Evolutionary conservation across 2,113 vertebrate species (phyloP).

Genomic region (Paraplagusia blochii): DNA sequence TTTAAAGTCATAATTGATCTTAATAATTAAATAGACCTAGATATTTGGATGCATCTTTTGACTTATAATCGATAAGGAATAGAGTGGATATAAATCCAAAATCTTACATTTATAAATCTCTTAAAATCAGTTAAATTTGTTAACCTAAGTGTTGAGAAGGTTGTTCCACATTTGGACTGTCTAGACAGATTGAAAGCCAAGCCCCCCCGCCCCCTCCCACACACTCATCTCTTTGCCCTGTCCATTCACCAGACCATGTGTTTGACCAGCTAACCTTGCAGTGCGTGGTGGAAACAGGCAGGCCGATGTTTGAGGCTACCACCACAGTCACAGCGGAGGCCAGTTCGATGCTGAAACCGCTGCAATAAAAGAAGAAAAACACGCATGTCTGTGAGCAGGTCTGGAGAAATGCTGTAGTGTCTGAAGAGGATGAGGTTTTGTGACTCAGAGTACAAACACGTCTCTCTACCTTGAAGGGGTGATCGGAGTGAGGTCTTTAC

Average conservation of each 20-base stretch:
- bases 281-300: constrained; percentile 97
- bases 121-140: neutral
- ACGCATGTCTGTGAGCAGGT: constrained; percentile 9
- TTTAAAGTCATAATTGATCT: too few species aligned
- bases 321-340: constrained; percentile 94
- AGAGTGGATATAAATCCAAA: neutral
- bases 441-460: constrained; percentile 12
- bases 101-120: neutral
- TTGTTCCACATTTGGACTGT: constrained; percentile 26
- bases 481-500: constrained; percentile 93
- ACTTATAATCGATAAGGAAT: too few species aligned
- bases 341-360: constrained; percentile 97
- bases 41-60: too few species aligned
- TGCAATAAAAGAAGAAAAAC: constrained; percentile 52
- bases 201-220: neutral
- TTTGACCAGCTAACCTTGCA: constrained; percentile 85
- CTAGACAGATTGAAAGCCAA: constrained; percentile 36
- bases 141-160: neutral
- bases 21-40: too few species aligned
- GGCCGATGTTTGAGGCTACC: constrained; percentile 92
- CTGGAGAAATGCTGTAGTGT: constrained; percentile 20
- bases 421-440: constrained; percentile 33
- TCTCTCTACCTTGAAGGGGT: constrained; percentile 78
- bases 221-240: constrained; percentile 2
- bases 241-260: constrained; percentile 29